A percentile compares a stretch with the other conserved stretches of the same genome.
phyloP scores from a whole-genome alignment of 2,888 invertebrate species.

The Helleia helle region DNA sequence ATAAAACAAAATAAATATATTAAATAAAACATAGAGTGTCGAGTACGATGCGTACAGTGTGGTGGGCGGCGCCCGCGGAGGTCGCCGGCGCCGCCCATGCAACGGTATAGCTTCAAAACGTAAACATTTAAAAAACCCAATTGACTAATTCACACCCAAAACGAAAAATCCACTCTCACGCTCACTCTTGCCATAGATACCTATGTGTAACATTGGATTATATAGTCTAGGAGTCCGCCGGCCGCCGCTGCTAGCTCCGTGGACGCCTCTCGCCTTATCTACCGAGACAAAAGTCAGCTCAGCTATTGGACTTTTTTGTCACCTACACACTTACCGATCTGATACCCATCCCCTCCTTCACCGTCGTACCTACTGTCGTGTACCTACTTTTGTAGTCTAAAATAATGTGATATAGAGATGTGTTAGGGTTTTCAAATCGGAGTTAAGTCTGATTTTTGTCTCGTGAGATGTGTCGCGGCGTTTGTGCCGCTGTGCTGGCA shows the following conservation, averaged over 20 bases:
- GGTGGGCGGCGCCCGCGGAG: constrained; percentile 60
- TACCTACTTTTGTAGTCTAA: constrained; percentile 5
- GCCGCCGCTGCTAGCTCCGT: constrained; percentile 61
- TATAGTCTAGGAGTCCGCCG: constrained; percentile 70
- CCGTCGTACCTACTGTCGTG: constrained; percentile 3
- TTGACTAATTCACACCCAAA: constrained; percentile 75
- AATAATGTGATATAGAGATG: background rate
- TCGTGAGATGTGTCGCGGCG: constrained; percentile 67
- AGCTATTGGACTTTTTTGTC: constrained; percentile 33
- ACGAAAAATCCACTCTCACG: constrained; percentile 75
- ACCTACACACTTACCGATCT: constrained; percentile 25
- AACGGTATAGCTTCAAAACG: constrained; percentile 66
- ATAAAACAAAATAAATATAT: constrained; percentile 56
- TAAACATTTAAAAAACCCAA: constrained; percentile 72
- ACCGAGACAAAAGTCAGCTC: constrained; percentile 73
- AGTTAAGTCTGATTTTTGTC: constrained; percentile 68
- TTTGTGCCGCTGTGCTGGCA: constrained; percentile 67
- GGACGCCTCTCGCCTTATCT: constrained; percentile 69
- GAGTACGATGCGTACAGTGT: constrained; percentile 64
- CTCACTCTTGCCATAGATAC: constrained; percentile 75
- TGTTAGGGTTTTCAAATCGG: constrained; percentile 6
- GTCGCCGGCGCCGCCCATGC: constrained; percentile 61
- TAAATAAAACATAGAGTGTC: constrained; percentile 69
- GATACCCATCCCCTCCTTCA: background rate
- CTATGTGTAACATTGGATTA: constrained; percentile 72